These are phyloP conservation scores for Pseudorhiza aurosa DNA, from an alignment of 30 jellyfish, hydroid and myxozoan species.

Conservation along the genomic window DNA sequence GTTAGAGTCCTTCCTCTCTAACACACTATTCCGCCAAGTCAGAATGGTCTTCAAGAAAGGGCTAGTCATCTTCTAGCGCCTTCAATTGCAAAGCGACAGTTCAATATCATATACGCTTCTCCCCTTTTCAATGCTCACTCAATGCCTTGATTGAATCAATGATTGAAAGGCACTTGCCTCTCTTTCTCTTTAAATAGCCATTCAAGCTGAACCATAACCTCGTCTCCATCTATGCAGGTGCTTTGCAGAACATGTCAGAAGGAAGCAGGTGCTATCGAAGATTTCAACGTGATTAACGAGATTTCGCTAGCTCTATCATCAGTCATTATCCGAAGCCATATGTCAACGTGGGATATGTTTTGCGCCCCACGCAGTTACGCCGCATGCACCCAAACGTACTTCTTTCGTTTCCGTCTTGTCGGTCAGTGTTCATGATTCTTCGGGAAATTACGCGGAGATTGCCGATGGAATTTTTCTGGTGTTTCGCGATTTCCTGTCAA, in stretches of 20 bases:
- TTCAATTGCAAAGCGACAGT: no score
- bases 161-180: no score
- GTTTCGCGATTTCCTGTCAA: no score
- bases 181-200: no score
- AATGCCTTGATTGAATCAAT: no score
- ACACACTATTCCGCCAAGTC: not conserved
- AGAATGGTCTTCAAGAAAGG: slow-evolving; percentile 4
- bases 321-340: not conserved
- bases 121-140: no score
- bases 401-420: no score
- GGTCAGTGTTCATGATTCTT: no score
- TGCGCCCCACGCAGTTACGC: no score
- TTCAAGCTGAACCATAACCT: slow-evolving; percentile 3
- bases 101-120: no score
- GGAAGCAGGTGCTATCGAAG: not conserved
- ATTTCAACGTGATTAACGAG: not conserved
- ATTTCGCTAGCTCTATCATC: not conserved
- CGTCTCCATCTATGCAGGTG: not conserved
- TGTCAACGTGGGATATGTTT: not conserved
- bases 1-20: not conserved
- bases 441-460: no score
- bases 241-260: not conserved
- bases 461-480: no score
- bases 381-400: not conserved
- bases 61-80: not conserved